Evolutionary conservation across 2,888 invertebrate species (phyloP).

Genomic region (Leucophenga montana): DNA sequence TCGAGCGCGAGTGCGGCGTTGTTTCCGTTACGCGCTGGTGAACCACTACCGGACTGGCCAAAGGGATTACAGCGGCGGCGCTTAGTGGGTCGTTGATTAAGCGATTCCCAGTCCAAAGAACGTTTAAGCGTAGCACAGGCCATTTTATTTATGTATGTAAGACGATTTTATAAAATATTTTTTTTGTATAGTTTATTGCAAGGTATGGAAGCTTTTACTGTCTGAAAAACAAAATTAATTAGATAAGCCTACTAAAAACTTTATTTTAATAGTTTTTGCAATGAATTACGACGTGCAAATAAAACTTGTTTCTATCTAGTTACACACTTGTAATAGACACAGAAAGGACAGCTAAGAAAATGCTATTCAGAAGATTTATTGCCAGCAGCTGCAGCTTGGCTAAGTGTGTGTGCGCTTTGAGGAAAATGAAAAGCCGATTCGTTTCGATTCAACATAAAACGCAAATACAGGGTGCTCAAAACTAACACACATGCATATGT

Average conservation of each 20-base stretch:
- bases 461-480: slow-evolving; percentile 3
- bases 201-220: slow-evolving; percentile 26
- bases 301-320: no score
- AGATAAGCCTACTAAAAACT: no score
- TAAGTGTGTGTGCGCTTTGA: background rate
- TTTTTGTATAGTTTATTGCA: slow-evolving; percentile 19
- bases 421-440: background rate
- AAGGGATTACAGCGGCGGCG: slow-evolving; percentile 93
- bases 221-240: slow-evolving; percentile 27
- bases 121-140: slow-evolving; percentile 98
- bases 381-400: background rate
- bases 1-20: slow-evolving; percentile 34
- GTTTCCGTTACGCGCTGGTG: slow-evolving; percentile 55
- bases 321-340: no score
- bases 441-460: background rate
- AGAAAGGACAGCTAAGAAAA: background rate
- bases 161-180: slow-evolving; percentile 29
- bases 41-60: slow-evolving; percentile 76
- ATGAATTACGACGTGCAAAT: no score
- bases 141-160: slow-evolving; percentile 76
- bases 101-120: slow-evolving; percentile 94
- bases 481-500: background rate
- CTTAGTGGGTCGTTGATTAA: slow-evolving; percentile 90
- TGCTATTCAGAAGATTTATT: background rate
- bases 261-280: no score